These are phyloP conservation scores for Camponotus fellah DNA, from an alignment of 2,888 invertebrate species.

Conservation along the genomic window DNA sequence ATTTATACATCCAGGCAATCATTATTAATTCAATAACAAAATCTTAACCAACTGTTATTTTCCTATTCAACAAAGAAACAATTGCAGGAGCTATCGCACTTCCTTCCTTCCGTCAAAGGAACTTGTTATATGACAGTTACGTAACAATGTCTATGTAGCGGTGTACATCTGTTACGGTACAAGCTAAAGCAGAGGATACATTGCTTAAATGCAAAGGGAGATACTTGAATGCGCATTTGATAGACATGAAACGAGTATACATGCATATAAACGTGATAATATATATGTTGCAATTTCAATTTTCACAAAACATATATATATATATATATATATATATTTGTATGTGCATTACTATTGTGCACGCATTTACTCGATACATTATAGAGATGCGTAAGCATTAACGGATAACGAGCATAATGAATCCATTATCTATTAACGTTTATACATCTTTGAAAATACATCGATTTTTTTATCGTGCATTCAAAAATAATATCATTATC, in stretches of 20 bases:
- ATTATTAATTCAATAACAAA: not conserved
- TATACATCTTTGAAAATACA: constrained; percentile 5
- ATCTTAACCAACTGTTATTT: not conserved
- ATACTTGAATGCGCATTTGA: not conserved
- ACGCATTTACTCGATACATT: not conserved
- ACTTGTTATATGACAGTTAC: constrained; percentile 5
- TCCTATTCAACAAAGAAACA: not conserved
- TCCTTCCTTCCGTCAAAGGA: not conserved
- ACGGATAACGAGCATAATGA: constrained; percentile 49
- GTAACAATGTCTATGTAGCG: constrained; percentile 4
- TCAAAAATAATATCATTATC: constrained; percentile 67
- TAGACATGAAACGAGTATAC: not conserved
- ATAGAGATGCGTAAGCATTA: not conserved
- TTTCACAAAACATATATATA: not conserved
- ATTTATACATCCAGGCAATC: not conserved
- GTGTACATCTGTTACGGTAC: not conserved
- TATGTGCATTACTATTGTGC: not conserved
- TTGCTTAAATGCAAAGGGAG: not conserved
- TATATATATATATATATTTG: not conserved
- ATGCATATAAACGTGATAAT: not conserved
- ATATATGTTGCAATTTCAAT: not conserved
- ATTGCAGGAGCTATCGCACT: not conserved
- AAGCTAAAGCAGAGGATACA: not conserved
- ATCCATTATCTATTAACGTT: too few species aligned
- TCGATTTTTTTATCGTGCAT: constrained; percentile 47